These are phyloP conservation scores for Crotalus helleri DNA, from an alignment of 2,113 vertebrate species.

Conservation along the genomic window DNA sequence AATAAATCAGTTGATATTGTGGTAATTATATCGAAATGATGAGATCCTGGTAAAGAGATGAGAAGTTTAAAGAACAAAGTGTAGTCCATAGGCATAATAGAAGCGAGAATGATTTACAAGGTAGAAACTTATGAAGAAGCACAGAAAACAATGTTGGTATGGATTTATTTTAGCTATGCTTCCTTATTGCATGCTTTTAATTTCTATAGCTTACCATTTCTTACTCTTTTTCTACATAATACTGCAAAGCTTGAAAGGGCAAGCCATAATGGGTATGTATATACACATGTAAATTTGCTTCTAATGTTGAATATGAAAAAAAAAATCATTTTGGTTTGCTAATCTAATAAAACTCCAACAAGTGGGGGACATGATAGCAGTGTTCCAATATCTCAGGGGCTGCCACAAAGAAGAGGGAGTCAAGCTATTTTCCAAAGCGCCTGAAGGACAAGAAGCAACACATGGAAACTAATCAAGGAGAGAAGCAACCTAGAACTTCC, in stretches of 20 bases:
- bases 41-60: background rate
- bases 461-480: no score
- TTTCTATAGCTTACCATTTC: background rate
- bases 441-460: no score
- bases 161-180: background rate
- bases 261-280: background rate
- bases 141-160: background rate
- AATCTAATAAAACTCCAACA: background rate
- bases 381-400: no score
- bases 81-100: background rate
- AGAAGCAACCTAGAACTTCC: no score
- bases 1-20: background rate
- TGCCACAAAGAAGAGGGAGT: no score
- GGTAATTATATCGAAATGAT: background rate
- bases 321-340: background rate
- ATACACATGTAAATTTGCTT: background rate
- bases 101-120: background rate
- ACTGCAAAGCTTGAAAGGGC: background rate
- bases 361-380: no score
- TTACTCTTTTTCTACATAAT: background rate
- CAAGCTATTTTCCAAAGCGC: no score
- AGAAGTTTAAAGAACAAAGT: background rate
- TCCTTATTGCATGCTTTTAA: background rate
- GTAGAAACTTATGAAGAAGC: background rate
- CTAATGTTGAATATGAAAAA: background rate